A percentile compares a stretch with the other conserved stretches of the same genome.
phyloP scores from a whole-genome alignment of 2,113 vertebrate species.

The Condylura cristata region DNA sequence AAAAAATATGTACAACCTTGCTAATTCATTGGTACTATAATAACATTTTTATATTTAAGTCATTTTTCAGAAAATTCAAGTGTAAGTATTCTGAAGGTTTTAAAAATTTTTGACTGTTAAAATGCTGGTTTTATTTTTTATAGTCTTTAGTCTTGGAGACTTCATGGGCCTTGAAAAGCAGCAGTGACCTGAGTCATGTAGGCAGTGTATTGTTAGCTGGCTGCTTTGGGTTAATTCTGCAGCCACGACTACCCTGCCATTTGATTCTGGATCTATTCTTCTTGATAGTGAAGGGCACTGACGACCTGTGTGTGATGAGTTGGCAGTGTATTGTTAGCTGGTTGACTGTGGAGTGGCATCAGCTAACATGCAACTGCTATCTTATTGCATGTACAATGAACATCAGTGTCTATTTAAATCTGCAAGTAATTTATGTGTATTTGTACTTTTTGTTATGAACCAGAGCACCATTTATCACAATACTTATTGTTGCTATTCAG shows the following conservation, averaged over 20 bases:
- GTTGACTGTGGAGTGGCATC: constrained; percentile 81
- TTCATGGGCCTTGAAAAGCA: background rate
- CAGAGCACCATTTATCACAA: background rate
- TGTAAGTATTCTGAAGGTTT: constrained; percentile 16
- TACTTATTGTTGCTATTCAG: background rate
- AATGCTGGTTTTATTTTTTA: background rate
- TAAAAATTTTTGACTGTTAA: background rate
- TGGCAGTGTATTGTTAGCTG: constrained; percentile 97
- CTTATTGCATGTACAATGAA: constrained; percentile 76
- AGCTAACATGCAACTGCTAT: constrained; percentile 88
- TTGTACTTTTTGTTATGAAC: background rate
- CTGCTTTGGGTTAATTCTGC: constrained; percentile 78
- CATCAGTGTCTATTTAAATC: constrained; percentile 41
- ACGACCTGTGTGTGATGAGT: constrained; percentile 82
- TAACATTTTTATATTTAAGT: background rate
- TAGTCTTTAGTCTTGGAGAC: background rate
- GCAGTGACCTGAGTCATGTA: constrained; percentile 73
- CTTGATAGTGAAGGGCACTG: background rate
- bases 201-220: constrained; percentile 86
- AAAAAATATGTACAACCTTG: background rate
- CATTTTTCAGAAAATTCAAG: background rate
- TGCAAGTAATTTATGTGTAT: background rate
- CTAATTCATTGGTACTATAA: background rate
- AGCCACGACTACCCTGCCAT: constrained; percentile 82
- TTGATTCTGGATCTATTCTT: constrained; percentile 69